A percentile compares a stretch with the other conserved stretches of the same genome.
phyloP scores from a whole-genome alignment of 2,888 invertebrate species.

The Polydrusus cervinus region DNA sequence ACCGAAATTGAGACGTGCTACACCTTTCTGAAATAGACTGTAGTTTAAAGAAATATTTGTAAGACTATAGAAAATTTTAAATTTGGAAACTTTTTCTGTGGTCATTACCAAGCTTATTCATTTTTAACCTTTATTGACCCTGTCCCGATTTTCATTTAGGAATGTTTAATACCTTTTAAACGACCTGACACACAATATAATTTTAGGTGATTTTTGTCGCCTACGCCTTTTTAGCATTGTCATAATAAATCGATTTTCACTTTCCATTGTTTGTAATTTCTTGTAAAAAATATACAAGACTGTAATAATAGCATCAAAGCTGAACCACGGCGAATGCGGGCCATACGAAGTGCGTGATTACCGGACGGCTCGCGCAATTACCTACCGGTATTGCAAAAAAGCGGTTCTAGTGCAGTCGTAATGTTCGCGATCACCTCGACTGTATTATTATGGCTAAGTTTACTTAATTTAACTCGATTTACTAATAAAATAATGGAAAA shows the following conservation, averaged over 20 bases:
- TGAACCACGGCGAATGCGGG: background rate
- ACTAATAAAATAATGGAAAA: too few relatives aligned
- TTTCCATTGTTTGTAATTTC: background rate
- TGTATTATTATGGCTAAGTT: background rate
- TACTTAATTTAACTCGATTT: too few relatives aligned
- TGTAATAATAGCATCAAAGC: conserved; percentile 6
- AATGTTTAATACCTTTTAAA: background rate
- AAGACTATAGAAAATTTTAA: too few relatives aligned
- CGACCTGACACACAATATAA: background rate
- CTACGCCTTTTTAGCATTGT: background rate
- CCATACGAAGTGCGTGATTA: background rate
- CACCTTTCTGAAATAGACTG: too few relatives aligned
- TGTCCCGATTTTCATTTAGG: background rate
- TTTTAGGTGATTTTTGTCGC: conserved; percentile 1
- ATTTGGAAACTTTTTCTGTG: too few relatives aligned
- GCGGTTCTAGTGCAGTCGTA: background rate
- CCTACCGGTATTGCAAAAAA: background rate
- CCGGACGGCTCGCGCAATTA: background rate
- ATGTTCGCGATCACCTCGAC: background rate
- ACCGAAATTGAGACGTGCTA: too few relatives aligned
- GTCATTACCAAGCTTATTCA: too few relatives aligned
- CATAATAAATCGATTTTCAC: background rate
- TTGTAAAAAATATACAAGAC: background rate
- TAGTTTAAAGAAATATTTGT: too few relatives aligned
- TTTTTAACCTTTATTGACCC: background rate